These are phyloP conservation scores for Micronisus gabar DNA, from an alignment of 2,113 vertebrate genomes.

Conservation along the genomic window DNA sequence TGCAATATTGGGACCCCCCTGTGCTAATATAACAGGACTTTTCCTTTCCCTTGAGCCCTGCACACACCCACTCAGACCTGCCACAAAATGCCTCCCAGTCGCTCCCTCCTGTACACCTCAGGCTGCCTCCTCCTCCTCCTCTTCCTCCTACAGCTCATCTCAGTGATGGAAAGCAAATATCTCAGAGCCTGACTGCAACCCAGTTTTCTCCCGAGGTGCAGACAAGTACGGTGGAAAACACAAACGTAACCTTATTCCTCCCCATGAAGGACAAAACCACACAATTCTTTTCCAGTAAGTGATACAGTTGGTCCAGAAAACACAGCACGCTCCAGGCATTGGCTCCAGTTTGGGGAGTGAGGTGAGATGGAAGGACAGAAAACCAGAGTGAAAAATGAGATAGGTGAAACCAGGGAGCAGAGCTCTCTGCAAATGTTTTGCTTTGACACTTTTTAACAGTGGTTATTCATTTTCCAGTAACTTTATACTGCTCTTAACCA, in stretches of 20 bases:
- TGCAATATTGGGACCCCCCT: rapidly evolving
- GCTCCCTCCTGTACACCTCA: background rate
- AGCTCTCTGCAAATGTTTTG: background rate
- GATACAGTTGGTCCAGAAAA: background rate
- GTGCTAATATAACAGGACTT: background rate
- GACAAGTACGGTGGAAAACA: background rate
- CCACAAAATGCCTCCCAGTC: no score
- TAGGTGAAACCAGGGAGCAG: background rate
- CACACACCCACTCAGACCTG: background rate
- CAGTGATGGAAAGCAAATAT: background rate
- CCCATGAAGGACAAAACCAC: background rate
- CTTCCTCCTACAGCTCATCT: background rate
- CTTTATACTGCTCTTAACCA: background rate
- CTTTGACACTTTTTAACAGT: background rate
- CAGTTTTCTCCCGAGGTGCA: background rate
- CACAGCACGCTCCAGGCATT: background rate
- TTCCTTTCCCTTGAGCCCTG: background rate
- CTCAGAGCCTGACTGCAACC: background rate
- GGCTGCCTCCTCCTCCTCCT: background rate
- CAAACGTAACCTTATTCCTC: background rate
- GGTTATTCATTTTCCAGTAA: conserved; percentile 1
- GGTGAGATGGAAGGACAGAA: background rate
- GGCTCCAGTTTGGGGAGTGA: background rate
- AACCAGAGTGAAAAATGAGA: background rate
- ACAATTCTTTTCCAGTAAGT: background rate